These are phyloP conservation scores for Enteromius thamalakanensis DNA, from an alignment of 2,797 vertebrate genomes.

Conservation along the genomic window DNA sequence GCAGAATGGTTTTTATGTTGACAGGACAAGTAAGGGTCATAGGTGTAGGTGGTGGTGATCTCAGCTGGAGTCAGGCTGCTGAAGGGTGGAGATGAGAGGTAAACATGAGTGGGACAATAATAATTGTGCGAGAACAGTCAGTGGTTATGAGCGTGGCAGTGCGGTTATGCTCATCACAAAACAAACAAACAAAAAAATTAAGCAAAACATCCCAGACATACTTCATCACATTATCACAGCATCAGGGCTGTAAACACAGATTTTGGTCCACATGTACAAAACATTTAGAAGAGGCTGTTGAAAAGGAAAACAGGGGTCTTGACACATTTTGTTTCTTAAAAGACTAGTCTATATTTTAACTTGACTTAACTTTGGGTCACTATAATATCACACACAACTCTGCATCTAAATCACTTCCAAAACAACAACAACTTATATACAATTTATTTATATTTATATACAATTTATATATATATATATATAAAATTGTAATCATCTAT, in stretches of 20 bases:
- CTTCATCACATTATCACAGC: neutral
- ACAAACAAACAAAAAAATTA: too few species aligned
- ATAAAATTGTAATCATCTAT: too few species aligned
- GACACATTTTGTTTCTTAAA: neutral
- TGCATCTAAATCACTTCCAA: neutral
- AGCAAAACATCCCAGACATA: neutral
- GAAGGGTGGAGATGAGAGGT: slow-evolving; percentile 10
- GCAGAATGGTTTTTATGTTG: neutral
- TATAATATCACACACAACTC: neutral
- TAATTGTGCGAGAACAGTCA: neutral
- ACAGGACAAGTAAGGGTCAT: neutral
- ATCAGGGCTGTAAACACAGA: neutral
- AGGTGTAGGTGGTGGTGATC: slow-evolving; percentile 12
- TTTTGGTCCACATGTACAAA: neutral
- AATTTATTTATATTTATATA: too few species aligned
- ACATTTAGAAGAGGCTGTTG: neutral
- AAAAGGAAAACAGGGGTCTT: neutral
- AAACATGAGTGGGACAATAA: slow-evolving; percentile 20
- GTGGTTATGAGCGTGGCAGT: neutral
- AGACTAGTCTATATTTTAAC: neutral
- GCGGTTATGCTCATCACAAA: neutral
- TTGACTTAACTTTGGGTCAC: neutral
- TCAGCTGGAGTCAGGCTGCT: neutral
- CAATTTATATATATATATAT: too few species aligned
- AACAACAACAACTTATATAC: neutral